Base-by-base conservation (phyloP, 2,888 invertebrate species). In the Acrobasis repandana region DNA sequence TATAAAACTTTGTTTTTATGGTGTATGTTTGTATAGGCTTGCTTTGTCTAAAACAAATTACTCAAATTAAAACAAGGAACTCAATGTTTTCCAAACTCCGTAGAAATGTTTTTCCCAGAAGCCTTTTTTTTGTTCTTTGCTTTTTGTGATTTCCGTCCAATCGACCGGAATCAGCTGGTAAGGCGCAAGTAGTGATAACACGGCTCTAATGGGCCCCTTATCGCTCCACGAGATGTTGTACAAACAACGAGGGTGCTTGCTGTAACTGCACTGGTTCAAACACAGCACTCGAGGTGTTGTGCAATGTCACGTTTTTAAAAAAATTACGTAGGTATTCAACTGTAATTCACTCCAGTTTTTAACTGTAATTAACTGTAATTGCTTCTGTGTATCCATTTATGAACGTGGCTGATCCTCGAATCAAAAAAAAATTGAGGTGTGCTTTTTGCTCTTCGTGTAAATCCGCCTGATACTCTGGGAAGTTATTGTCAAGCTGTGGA, bases 151-250 rank as follows among this genome's bases (percentile, higher is more conserved):
- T 43, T 1, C 14, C 14, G 11, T 14, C 14, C 43, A 43, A 43
- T 43, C 43, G 43, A 11, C 14, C n/a, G 11, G 43, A 43, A 43
- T 43, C 43, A 43, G 43, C 43, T 43, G 43, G 14, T 43, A 43
- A 20, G 48, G 48, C 48, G 34, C 8, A 47, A 57, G 20, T 14
- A 18, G 20, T 36, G 50, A 62, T 63, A 61, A 59, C 52, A 11
- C 47, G 15, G 11, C 14, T 9, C 49, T 59, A 59, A 59, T 59
- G 16, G 28, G 47, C 9, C 15, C n/a, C 60, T 60, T 60, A 60
- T 60, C 60, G 52, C 47, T 34, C 34, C 28, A 38, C 46, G 28
- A 46, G 33, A 60, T 60, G 60, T 60, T 60, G 60, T 16, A 34
- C 60, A 60, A 60, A 60, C 60, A 60, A 9, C 6, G n/a, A 33